Conservation (phyloP, 2,797 vertebrate genomes). For the Cheirogaleus major region DNA sequence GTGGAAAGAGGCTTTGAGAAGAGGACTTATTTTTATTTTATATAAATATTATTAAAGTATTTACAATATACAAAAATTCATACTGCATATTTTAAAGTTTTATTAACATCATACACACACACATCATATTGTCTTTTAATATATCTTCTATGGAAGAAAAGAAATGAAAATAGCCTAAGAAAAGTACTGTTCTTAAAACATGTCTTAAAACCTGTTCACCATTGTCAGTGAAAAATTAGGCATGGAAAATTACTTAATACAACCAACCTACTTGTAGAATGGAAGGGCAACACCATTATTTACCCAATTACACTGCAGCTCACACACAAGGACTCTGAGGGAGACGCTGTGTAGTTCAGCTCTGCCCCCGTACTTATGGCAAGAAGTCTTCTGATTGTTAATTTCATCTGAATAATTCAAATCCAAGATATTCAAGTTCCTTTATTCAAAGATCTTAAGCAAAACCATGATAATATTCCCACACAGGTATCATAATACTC, state of each 20-base stretch:
- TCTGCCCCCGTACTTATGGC: background rate
- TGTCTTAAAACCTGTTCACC: background rate
- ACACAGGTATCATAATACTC: background rate
- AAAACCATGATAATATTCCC: background rate
- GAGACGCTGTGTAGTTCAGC: background rate
- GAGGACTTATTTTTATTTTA: background rate
- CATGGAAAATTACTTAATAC: background rate
- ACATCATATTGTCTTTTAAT: background rate
- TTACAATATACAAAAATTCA: background rate
- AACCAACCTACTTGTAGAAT: background rate
- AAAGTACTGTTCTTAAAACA: constrained; percentile 3
- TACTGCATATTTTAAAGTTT: background rate
- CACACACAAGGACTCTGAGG: background rate
- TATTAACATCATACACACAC: background rate
- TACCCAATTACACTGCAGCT: background rate
- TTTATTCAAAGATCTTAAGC: background rate
- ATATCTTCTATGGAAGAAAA: background rate
- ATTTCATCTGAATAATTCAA: constrained; percentile 9
- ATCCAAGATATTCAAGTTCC: background rate
- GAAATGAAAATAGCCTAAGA: background rate
- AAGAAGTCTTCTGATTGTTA: background rate
- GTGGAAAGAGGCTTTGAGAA: background rate
- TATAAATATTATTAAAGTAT: background rate
- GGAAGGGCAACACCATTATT: background rate
- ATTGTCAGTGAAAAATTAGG: background rate